Evolutionary conservation across 2,113 vertebrate species (phyloP).

Genomic region (Coracopsis vasa): DNA sequence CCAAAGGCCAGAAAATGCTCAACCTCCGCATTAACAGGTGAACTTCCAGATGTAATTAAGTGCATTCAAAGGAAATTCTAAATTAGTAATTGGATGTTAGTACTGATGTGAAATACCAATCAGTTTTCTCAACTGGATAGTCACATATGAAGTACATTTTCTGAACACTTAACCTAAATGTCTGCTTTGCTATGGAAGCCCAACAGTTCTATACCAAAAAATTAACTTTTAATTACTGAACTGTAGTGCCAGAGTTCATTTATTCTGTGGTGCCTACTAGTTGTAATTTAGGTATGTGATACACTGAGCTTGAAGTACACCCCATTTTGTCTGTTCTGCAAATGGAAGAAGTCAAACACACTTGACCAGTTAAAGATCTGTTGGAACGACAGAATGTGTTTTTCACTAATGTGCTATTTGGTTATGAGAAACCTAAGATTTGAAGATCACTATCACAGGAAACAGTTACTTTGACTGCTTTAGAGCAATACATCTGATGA

Average conservation of each 20-base stretch:
- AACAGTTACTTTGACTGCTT: neutral
- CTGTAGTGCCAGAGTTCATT: neutral
- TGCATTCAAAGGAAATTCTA: constrained; percentile 8
- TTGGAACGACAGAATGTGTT: neutral
- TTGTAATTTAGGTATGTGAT: neutral
- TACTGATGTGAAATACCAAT: neutral
- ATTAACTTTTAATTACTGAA: neutral
- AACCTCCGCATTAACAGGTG: neutral
- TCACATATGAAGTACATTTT: neutral
- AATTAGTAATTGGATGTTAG: neutral
- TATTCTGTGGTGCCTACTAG: neutral
- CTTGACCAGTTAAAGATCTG: neutral
- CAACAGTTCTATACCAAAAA: neutral
- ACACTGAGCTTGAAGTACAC: neutral
- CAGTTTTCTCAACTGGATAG: neutral
- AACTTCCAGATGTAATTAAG: neutral
- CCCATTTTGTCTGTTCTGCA: neutral
- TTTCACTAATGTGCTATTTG: neutral
- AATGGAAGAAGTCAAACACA: neutral
- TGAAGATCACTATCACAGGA: neutral
- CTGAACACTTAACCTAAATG: neutral
- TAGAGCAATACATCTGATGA: neutral
- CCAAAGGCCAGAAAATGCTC: neutral
- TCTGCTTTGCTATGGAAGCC: neutral
- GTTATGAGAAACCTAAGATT: neutral